phyloP scores from a whole-genome alignment of 2,797 vertebrate species.

The Aselliscus stoliczkanus region DNA sequence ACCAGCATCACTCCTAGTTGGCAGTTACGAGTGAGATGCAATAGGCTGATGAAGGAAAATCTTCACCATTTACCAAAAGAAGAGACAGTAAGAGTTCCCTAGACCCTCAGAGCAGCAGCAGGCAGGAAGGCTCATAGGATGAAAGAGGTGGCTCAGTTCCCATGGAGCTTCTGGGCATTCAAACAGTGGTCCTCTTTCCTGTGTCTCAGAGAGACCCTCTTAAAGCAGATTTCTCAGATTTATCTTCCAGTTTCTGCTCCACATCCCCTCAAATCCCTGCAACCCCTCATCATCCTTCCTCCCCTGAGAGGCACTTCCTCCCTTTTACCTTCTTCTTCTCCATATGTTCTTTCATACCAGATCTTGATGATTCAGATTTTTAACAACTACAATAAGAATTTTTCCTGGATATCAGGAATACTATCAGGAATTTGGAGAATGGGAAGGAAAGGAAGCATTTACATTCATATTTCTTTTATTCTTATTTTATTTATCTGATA shows the following conservation, averaged over 20 bases:
- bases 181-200: neutral
- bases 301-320: neutral
- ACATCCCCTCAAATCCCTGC: neutral
- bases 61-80: neutral
- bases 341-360: neutral
- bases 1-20: neutral
- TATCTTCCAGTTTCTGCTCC: neutral
- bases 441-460: neutral
- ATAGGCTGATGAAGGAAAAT: neutral
- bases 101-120: neutral
- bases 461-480: neutral
- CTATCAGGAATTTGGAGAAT: neutral
- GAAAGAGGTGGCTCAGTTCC: neutral
- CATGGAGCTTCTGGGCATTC: accelerated
- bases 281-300: neutral
- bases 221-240: neutral
- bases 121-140: neutral
- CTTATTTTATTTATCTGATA: neutral
- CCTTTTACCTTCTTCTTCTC: neutral
- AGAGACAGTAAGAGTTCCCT: neutral
- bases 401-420: neutral
- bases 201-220: neutral
- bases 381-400: neutral
- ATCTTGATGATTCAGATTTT: neutral
- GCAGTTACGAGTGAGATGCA: neutral